A percentile compares a stretch with the other conserved stretches of the same genome.
phyloP scores from a whole-genome alignment of 2,797 vertebrate species.

The Heteromormyrus szaboi region DNA sequence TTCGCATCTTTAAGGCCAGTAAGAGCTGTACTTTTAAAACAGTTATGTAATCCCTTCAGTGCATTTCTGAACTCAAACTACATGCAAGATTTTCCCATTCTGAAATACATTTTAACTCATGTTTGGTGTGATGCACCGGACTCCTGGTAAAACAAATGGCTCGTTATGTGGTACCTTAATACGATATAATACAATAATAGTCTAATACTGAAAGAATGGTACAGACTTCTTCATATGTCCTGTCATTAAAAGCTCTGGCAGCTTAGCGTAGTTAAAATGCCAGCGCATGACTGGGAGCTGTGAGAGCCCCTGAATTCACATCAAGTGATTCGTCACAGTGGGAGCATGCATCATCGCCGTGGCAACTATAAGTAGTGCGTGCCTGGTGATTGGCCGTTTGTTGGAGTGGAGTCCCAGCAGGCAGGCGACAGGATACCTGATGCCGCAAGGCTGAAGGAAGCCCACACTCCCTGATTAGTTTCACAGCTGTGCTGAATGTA shows the following conservation, averaged over 20 bases:
- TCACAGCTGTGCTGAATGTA: slow-evolving; percentile 39
- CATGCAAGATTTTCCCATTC: neutral
- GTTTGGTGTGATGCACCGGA: neutral
- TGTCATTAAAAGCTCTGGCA: slow-evolving; percentile 7
- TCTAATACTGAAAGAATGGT: slow-evolving; percentile 1
- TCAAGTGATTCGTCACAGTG: slow-evolving; percentile 30
- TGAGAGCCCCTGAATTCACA: slow-evolving; percentile 27
- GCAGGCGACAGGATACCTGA: slow-evolving; percentile 46
- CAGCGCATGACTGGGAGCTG: neutral
- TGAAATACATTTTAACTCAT: neutral
- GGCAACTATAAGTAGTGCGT: slow-evolving; percentile 43
- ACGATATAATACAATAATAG: neutral
- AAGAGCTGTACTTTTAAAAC: neutral
- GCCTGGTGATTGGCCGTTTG: slow-evolving; percentile 40
- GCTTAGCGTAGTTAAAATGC: slow-evolving; percentile 11
- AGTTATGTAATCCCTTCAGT: neutral
- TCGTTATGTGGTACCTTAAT: neutral
- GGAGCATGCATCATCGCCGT: slow-evolving; percentile 37
- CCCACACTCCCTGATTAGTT: slow-evolving; percentile 31
- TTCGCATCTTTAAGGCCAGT: neutral
- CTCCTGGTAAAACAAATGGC: neutral
- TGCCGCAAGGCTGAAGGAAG: slow-evolving; percentile 45
- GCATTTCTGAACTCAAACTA: neutral
- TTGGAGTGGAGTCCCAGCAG: slow-evolving; percentile 36
- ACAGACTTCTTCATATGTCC: slow-evolving; percentile 8